Evolutionary conservation across 2,113 vertebrate species (phyloP).

Genomic region (Arothron firmamentum): DNA sequence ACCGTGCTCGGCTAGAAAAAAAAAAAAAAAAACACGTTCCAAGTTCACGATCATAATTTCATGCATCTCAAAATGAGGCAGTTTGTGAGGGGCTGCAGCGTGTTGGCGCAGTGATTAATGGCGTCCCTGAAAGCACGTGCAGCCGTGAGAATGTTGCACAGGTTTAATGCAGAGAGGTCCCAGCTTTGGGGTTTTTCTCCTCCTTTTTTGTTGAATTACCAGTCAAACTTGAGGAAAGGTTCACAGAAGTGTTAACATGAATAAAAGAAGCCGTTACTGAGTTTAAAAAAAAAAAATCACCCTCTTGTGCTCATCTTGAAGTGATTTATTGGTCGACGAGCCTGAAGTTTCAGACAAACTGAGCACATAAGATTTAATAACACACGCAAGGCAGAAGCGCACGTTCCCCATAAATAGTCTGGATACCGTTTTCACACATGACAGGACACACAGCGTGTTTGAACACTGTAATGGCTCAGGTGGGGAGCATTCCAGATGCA

Average conservation of each 20-base stretch:
- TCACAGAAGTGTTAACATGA: slow-evolving; percentile 30
- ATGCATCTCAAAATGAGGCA: slow-evolving; percentile 74
- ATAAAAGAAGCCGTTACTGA: slow-evolving; percentile 30
- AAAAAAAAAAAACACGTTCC: slow-evolving; percentile 59
- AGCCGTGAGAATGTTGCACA: slow-evolving; percentile 23
- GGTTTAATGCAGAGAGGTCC: slow-evolving; percentile 29
- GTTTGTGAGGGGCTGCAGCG: slow-evolving; percentile 54
- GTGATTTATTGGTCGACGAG: slow-evolving; percentile 66
- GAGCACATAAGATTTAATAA: slow-evolving; percentile 41
- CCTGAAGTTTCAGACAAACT: slow-evolving; percentile 56
- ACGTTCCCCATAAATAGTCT: slow-evolving; percentile 27
- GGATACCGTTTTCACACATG: slow-evolving; percentile 49
- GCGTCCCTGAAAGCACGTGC: slow-evolving; percentile 36
- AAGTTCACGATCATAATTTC: slow-evolving; percentile 77
- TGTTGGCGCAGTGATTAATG: neutral
- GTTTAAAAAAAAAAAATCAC: slow-evolving; percentile 61
- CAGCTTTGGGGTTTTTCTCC: too few species aligned
- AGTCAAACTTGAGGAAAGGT: slow-evolving; percentile 24
- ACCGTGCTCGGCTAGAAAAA: slow-evolving; percentile 61
- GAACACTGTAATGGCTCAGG: slow-evolving; percentile 62
- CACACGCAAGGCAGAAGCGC: neutral
- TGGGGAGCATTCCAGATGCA: slow-evolving; percentile 59
- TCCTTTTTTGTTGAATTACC: too few species aligned
- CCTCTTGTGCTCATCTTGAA: slow-evolving; percentile 54
- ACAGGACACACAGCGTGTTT: slow-evolving; percentile 34